phyloP scores from a whole-genome alignment of 2,113 vertebrate species.

The Candoia aspera region DNA sequence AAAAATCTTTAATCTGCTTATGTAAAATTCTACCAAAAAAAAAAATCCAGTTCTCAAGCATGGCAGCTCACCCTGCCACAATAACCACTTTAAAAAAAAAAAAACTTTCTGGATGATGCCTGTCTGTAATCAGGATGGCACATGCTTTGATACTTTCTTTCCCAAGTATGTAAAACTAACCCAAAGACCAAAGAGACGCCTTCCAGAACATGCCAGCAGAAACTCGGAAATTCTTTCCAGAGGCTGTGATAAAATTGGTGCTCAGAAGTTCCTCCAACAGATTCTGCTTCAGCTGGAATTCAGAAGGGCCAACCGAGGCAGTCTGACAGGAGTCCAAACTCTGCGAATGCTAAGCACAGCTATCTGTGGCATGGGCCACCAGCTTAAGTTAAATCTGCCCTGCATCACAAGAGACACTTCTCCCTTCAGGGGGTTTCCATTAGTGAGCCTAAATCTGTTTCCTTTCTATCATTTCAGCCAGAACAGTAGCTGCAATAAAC shows the following conservation, averaged over 20 bases:
- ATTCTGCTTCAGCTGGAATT: conserved; percentile 61
- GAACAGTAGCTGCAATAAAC: conserved; percentile 15
- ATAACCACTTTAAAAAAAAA: too few species aligned
- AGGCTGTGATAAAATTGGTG: conserved; percentile 69
- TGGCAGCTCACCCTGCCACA: background rate
- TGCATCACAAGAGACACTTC: conserved; percentile 17
- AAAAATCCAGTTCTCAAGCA: conserved; percentile 45
- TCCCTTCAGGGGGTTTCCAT: conserved; percentile 26
- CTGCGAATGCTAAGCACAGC: conserved; percentile 53
- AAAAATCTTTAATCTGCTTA: background rate
- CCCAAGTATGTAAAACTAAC: conserved; percentile 73
- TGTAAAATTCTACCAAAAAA: conserved; percentile 34
- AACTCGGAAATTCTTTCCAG: conserved; percentile 70
- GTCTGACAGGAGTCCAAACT: conserved; percentile 53
- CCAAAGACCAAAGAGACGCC: conserved; percentile 71
- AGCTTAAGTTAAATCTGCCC: conserved; percentile 70
- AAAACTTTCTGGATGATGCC: conserved; percentile 47
- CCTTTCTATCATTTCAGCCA: conserved; percentile 1
- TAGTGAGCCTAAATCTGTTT: background rate
- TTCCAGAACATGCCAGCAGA: conserved; percentile 75
- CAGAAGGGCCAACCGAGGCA: conserved; percentile 53
- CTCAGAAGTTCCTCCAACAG: conserved; percentile 61
- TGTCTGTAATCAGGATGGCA: conserved; percentile 67
- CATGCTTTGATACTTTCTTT: conserved; percentile 70
- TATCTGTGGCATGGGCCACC: conserved; percentile 57